These are phyloP conservation scores for Acyrthosiphon pisum DNA, from an alignment of 1,140 invertebrate species.

Conservation along the genomic window DNA sequence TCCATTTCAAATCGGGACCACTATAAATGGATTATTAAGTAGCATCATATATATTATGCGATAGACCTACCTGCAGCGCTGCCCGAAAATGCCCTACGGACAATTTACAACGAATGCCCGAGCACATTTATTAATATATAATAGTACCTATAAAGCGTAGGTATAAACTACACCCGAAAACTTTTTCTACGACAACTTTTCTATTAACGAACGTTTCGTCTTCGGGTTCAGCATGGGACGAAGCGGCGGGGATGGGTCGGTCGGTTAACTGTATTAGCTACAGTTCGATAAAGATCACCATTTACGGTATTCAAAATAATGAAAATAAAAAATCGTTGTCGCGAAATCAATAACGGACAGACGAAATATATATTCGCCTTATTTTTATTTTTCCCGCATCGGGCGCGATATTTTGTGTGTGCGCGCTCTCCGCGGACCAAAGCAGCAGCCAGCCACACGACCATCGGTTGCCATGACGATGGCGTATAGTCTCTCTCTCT, in stretches of 20 bases:
- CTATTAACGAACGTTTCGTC: background rate
- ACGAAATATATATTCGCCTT: constrained; percentile 43
- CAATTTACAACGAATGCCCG: background rate
- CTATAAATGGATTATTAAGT: background rate
- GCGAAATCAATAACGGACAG: constrained; percentile 48
- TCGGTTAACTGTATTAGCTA: background rate
- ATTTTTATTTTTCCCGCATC: constrained; percentile 33
- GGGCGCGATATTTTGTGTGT: background rate
- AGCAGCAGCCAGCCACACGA: background rate
- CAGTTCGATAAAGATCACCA: background rate
- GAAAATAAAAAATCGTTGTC: background rate
- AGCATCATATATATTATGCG: background rate
- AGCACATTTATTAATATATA: background rate
- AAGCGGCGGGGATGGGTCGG: background rate
- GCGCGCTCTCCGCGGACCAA: background rate
- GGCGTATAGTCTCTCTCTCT: background rate
- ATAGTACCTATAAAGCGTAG: background rate
- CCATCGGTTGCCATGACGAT: constrained; percentile 2
- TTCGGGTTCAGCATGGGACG: background rate
- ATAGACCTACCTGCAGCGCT: background rate
- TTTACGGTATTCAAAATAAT: background rate
- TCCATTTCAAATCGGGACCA: background rate
- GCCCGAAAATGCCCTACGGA: background rate
- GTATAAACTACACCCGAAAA: background rate
- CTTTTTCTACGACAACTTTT: background rate